Percentiles rank a stretch among this genome's conserved stretches.
Evolutionary conservation across 2,797 vertebrate genomes (phyloP).

Genomic region (Sternotherus odoratus): DNA sequence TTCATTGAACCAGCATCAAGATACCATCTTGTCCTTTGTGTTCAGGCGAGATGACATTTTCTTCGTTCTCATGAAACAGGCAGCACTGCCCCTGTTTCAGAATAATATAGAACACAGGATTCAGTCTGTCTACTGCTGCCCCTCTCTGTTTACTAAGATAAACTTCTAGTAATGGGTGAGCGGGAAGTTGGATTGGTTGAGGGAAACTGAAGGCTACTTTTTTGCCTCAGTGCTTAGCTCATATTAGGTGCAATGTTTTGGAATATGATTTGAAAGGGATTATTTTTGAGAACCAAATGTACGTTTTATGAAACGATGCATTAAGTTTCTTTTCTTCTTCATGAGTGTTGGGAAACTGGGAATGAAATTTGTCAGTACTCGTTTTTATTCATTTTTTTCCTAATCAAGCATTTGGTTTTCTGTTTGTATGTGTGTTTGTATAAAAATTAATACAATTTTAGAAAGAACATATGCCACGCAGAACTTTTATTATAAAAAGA

Average conservation of each 20-base stretch:
- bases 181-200: slow-evolving; percentile 70
- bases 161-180: slow-evolving; percentile 71
- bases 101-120: slow-evolving; percentile 68
- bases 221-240: neutral
- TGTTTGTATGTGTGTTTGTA: too few species aligned
- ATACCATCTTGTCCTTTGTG: slow-evolving; percentile 85
- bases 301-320: slow-evolving; percentile 46
- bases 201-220: slow-evolving; percentile 63
- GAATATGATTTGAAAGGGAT: slow-evolving; percentile 22
- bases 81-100: slow-evolving; percentile 43
- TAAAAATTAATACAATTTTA: neutral
- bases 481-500: neutral
- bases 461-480: neutral
- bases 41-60: slow-evolving; percentile 81
- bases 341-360: slow-evolving; percentile 27
- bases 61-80: slow-evolving; percentile 75
- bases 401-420: slow-evolving; percentile 38
- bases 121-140: slow-evolving; percentile 50
- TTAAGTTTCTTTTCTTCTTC: slow-evolving; percentile 38
- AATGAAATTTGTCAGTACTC: slow-evolving; percentile 60
- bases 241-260: neutral
- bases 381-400: slow-evolving; percentile 66
- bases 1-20: slow-evolving; percentile 73
- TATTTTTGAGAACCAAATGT: slow-evolving; percentile 41
- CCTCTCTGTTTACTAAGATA: slow-evolving; percentile 77